Evolutionary conservation across 2,888 invertebrate genomes (phyloP), one percentile per base, ranked within the genome.

Genomic region (Gisinianus flammeolus): DNA sequence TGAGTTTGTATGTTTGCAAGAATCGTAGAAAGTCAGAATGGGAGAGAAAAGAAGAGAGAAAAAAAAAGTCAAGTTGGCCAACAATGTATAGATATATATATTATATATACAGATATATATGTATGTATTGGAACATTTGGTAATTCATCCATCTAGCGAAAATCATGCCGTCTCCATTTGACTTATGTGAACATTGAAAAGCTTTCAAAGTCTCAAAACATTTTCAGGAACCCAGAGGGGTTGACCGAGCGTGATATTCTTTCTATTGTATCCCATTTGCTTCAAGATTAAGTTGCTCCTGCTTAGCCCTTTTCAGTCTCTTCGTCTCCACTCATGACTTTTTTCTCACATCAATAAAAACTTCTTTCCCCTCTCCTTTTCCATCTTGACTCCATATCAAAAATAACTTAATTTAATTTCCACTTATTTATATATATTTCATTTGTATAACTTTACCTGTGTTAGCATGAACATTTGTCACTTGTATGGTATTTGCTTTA

Each of bases 141-240:
- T 74, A 74, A 74, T 74, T 74, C 74, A 74, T 74, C 52, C 66
- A 74, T 52, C 66, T 35, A 33, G 66, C 66, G 66, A 74, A 66
- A 74, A 74, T 74, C 66, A 74, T 74, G 67, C 66, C 74, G 44
- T 74, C 52, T 74, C 31, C 80, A 76, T 76, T 78, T 78, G 80
- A 80, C 80, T 80, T 79, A 76, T 78, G 78, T 75, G 79, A 81
- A 81, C 81, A 81, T 76, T 81, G 81, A 81, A 81, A 81, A 80
- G 81, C 81, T 81, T 78, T 80, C 79, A 80, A 80, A 77, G 72
- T 78, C 71, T 76, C 35, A 73, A 76, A 81, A 78, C 69, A 70
- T 62, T 77, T 77, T 70, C 16, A 70, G 70, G 58, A 70, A 77
- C 33, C 62, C 62, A 24, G 69, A 62, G 62, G 77, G 70, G 70